These are phyloP conservation scores for Heliconius melpomene DNA, from an alignment of 1,140 invertebrate species.

Conservation along the genomic window DNA sequence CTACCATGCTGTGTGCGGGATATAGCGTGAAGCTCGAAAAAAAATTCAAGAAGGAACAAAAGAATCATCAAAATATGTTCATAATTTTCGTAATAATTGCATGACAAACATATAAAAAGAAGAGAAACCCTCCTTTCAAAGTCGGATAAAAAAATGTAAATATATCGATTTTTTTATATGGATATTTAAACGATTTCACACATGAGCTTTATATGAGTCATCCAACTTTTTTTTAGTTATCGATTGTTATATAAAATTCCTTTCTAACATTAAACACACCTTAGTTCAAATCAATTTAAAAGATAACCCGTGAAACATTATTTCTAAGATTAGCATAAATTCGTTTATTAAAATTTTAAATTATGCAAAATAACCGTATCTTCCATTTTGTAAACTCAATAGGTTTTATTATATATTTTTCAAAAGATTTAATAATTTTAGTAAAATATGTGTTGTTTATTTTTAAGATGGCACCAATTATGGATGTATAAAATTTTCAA, in stretches of 20 bases:
- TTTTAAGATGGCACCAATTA: background rate
- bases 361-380: background rate
- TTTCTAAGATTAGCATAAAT: background rate
- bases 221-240: background rate
- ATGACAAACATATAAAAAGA: too few relatives aligned
- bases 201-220: background rate
- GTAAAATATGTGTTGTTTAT: background rate
- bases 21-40: too few relatives aligned
- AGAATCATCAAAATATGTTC: too few relatives aligned
- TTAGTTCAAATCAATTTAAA: slow-evolving; percentile 9
- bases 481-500: background rate
- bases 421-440: background rate
- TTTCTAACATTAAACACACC: background rate
- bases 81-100: too few relatives aligned
- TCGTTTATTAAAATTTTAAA: slow-evolving; percentile 13
- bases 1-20: too few relatives aligned
- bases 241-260: background rate
- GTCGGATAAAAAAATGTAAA: background rate
- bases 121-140: too few relatives aligned
- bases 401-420: background rate
- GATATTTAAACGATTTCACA: slow-evolving; percentile 1
- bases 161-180: background rate
- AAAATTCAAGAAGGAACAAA: too few relatives aligned
- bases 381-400: background rate
- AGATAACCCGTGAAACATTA: slow-evolving; percentile 5